Base-by-base conservation (phyloP, 2,888 invertebrate genomes). In the Heterodera filipjevi region DNA sequence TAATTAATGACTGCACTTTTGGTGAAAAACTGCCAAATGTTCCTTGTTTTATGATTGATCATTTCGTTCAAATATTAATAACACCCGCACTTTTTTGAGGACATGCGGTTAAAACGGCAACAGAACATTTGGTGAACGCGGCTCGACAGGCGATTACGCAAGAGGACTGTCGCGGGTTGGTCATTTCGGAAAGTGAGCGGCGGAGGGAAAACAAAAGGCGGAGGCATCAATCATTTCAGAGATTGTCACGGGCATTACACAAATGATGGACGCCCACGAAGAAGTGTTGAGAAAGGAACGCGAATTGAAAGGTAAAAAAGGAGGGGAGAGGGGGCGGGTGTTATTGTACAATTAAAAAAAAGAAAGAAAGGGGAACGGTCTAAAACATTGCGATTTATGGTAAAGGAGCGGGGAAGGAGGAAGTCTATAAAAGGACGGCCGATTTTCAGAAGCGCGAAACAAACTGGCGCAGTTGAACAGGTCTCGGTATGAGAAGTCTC, bases 41-140 rank as follows among this genome's bases (percentile, higher is more conserved):
- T 14, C 16, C 49, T 49, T 3, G 3, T 2, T 49, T 49, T 49
- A 16, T 6, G 49, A 49, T 49, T 14, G 49, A 49, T 49, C 16
- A 16, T 49, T 16, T 6, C 39, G 3, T 14, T 49, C 16, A 19
- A 49, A 14, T 49, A 49, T 14, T 49, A 49, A 19, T 14, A 12
- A 59, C 27, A 8, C 59, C 59, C 59, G 3, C 59, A n/a, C n/a
- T n/a, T 1, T 22, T 59, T 59, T 59, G 59, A 59, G 59, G 59
- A 35, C 86, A 88, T 64, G 96, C 95, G 5, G 98, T 99, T 2
- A 97, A 98, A 91, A 92, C 95, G 82, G 97, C 98, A 3, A 98
- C 99, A 0, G 99, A 99, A 90, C 96, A 96, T 91, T 91, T 99
- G 87, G 99, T 99, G 32, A 92, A 94, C 39, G 95, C 96, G 83